Evolutionary conservation across 2,888 invertebrate genomes (phyloP), one percentile per base, ranked within the genome.

Genomic region (Notodonta ziczac): DNA sequence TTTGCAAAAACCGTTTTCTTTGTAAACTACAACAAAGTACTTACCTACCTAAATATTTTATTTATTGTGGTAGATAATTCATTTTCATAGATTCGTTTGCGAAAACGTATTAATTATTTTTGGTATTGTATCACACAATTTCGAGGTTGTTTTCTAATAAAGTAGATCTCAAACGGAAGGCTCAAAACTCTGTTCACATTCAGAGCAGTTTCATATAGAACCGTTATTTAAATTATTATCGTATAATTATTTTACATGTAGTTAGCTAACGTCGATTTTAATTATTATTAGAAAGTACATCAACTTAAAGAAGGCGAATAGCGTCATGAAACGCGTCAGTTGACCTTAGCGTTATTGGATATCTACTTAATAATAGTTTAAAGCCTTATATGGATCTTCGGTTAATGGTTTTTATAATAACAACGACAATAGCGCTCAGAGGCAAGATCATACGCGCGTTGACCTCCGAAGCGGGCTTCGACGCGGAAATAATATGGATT

Each of bases 401-500:
- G 65, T 67, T 59, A 67, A 64, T 58, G 66, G 67, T 67, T 72
- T 69, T 70, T 67, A 66, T 70, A 69, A 72, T 65, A 67, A 70
- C 63, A 69, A 64, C 60, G 72, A 76, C 76, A 80, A 76, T 72
- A 65, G 68, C 60, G 73, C 70, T 69, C 65, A 72, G 71, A 77
- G 65, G 74, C 82, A 76, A 83, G 83, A 88, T 86, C 83, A 83
- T 84, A 86, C 86, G 83, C 84, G 77, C 83, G 77, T 83, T 89
- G 89, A 90, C 88, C 89, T 90, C 87, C 81, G 79, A 69, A 77
- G 83, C 81, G 80, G 24, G 86, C 86, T 84, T 83, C 83, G 87
- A 90, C 87, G 88, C 91, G 93, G 93, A 93, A 92, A 93, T 91
- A 91, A 90, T 88, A 89, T 84, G 85, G 86, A 88, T 92, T 92